Conservation (phyloP, 2,888 invertebrate genomes). For the Mesorhabditis spiculigera region DNA sequence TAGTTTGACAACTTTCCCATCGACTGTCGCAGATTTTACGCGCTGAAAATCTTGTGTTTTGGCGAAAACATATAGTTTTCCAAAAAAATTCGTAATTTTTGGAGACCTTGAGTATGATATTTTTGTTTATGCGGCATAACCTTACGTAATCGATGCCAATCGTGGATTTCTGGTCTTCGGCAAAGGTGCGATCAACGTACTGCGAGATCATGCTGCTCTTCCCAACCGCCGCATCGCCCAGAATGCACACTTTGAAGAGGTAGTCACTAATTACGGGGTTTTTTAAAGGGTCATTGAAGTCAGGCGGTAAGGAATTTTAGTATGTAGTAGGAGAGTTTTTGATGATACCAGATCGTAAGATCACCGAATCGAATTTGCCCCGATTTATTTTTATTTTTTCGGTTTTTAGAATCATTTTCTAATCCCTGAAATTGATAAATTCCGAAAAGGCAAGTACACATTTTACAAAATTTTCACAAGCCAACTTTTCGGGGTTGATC, state of each 20-base stretch:
- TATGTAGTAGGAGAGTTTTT: no score
- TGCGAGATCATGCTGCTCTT: slow-evolving; percentile 89
- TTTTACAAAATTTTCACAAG: no score
- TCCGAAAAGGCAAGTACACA: no score
- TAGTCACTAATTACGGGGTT: slow-evolving; percentile 76
- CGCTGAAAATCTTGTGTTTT: slow-evolving; percentile 69
- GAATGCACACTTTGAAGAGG: slow-evolving; percentile 92
- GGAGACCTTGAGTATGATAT: no score
- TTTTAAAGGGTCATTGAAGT: background rate
- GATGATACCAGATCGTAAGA: no score
- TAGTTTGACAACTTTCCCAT: slow-evolving; percentile 97
- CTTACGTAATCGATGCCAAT: slow-evolving; percentile 98
- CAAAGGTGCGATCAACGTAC: slow-evolving; percentile 92
- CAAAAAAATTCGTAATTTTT: no score
- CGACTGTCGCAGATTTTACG: slow-evolving; percentile 97
- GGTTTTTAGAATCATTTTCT: no score
- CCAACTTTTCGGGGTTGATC: no score
- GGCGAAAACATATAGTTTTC: background rate
- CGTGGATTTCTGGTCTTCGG: slow-evolving; percentile 99
- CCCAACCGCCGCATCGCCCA: slow-evolving; percentile 97
- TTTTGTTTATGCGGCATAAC: slow-evolving; percentile 49
- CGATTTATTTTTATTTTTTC: no score
- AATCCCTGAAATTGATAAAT: no score
- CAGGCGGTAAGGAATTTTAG: no score
- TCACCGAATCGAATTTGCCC: no score